Evolutionary conservation across 2,888 invertebrate genomes (phyloP).

Genomic region (Rosalia funebris): DNA sequence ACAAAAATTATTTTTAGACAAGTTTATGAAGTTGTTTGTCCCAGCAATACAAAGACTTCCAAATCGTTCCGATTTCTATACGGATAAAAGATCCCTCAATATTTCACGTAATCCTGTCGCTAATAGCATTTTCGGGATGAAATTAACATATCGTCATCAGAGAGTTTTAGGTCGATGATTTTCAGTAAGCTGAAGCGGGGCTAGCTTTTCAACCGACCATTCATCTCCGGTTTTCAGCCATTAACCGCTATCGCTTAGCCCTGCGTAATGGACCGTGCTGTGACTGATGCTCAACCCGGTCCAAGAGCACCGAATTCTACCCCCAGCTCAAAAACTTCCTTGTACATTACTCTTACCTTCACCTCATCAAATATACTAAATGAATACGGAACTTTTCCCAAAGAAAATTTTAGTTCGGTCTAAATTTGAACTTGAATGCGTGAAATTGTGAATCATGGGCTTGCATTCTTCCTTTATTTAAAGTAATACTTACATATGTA

Average conservation of each 20-base stretch:
- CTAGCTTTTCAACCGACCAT: slow-evolving; percentile 54
- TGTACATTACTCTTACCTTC: slow-evolving; percentile 13
- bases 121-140: slow-evolving; percentile 44
- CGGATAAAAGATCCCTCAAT: slow-evolving; percentile 27
- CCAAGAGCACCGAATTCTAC: slow-evolving; percentile 20
- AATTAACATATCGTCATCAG: slow-evolving; percentile 52
- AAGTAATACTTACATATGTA: too few species aligned
- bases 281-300: slow-evolving; percentile 40
- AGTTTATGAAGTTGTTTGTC: slow-evolving; percentile 4
- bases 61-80: slow-evolving; percentile 1
- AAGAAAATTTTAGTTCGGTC: too few species aligned
- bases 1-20: background rate
- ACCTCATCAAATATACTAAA: slow-evolving; percentile 6
- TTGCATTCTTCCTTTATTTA: too few species aligned
- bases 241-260: slow-evolving; percentile 64
- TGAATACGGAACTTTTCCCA: background rate
- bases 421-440: too few species aligned
- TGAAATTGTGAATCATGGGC: too few species aligned
- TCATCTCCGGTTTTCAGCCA: slow-evolving; percentile 64
- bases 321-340: slow-evolving; percentile 21
- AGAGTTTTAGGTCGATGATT: slow-evolving; percentile 44
- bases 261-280: slow-evolving; percentile 58
- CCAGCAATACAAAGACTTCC: background rate
- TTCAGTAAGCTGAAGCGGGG: slow-evolving; percentile 42
- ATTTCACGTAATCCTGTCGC: slow-evolving; percentile 31